Evolutionary conservation across 2,113 vertebrate species (phyloP).

Genomic region (Rhombomys opimus): DNA sequence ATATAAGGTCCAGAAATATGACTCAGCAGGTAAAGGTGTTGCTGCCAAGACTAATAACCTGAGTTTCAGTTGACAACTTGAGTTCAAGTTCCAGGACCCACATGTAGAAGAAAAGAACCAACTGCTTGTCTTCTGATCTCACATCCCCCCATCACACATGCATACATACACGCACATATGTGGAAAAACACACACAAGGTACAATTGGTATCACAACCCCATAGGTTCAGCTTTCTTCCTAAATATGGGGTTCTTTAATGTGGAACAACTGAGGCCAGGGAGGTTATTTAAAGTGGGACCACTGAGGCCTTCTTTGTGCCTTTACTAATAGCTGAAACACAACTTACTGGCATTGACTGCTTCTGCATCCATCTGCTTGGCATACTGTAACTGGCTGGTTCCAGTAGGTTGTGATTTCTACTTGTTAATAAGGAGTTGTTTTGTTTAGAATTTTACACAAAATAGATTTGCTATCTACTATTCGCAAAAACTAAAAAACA

Average conservation of each 20-base stretch:
- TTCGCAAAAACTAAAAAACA: conserved; percentile 14
- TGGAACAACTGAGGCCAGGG: background rate
- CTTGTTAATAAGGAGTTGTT: conserved; percentile 58
- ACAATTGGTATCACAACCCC: background rate
- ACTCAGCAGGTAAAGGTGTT: background rate
- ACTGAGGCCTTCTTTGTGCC: background rate
- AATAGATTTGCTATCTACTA: conserved; percentile 47
- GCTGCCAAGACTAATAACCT: background rate
- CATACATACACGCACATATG: background rate
- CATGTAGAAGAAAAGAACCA: too few species aligned
- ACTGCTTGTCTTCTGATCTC: background rate
- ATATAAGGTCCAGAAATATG: background rate
- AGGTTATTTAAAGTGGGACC: background rate
- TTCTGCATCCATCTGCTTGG: background rate
- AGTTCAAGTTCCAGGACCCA: background rate
- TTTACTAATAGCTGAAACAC: conserved; percentile 22
- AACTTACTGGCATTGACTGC: background rate
- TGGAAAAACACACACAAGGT: background rate
- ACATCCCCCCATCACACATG: too few species aligned
- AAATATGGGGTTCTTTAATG: background rate
- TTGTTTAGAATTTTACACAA: conserved; percentile 8
- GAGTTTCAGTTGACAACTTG: background rate
- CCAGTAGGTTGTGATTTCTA: conserved; percentile 59
- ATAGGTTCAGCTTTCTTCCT: background rate
- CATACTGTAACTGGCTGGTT: background rate